Conservation (phyloP, 1,140 invertebrate species). For the Ctenoplectra terminalis region DNA sequence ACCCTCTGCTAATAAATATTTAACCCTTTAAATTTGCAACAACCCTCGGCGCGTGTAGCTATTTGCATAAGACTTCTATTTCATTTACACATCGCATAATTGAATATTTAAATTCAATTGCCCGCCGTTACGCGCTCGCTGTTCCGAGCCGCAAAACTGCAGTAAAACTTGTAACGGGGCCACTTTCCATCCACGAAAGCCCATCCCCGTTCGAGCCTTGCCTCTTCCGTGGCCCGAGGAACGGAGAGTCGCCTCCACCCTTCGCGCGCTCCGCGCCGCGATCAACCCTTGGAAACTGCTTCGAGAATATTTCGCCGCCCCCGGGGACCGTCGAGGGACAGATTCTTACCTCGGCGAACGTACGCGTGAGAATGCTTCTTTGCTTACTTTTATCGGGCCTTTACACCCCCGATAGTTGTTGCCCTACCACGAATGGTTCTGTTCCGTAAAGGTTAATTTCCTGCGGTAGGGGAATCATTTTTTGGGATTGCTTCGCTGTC, state of each 20-base stretch:
- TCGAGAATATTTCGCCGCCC: constrained; percentile 74
- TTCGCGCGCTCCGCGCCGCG: constrained; percentile 35
- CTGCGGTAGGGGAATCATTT: neutral
- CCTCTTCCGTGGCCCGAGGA: constrained; percentile 31
- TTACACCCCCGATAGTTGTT: neutral
- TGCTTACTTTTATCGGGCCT: neutral
- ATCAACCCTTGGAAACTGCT: constrained; percentile 73
- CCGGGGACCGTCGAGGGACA: constrained; percentile 19
- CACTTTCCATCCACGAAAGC: constrained; percentile 77
- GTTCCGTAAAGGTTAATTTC: neutral
- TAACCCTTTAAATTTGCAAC: constrained; percentile 84
- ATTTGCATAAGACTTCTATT: constrained; percentile 86
- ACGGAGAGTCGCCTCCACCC: neutral
- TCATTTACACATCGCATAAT: constrained; percentile 86
- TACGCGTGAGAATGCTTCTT: neutral
- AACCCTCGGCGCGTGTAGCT: constrained; percentile 82
- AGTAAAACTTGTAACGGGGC: constrained; percentile 84
- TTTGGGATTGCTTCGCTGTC: neutral
- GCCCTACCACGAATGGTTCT: neutral
- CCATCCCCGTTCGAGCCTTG: constrained; percentile 20
- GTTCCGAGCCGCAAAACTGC: constrained; percentile 83
- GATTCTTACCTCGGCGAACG: neutral
- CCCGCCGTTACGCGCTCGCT: constrained; percentile 81
- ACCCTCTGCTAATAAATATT: constrained; percentile 83
- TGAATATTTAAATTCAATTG: constrained; percentile 85